Evolutionary conservation across 2,797 vertebrate genomes (phyloP).

Genomic region (Urosaurus nigricauda): DNA sequence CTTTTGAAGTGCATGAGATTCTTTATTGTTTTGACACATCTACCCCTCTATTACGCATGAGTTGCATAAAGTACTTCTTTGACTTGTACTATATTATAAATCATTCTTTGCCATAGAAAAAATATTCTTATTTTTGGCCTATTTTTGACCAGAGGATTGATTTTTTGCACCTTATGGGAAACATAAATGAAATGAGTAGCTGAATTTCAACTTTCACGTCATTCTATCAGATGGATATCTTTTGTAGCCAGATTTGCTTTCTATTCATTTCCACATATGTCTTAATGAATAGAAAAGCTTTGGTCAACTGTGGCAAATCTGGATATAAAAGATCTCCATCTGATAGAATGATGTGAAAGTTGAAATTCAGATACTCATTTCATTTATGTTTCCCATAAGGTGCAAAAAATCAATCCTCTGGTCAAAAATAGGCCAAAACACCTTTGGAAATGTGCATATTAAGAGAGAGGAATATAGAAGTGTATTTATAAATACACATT

Average conservation of each 20-base stretch:
- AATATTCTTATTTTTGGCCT: background rate
- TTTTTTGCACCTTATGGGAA: background rate
- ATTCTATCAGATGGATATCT: too few relatives aligned
- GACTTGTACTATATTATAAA: too few relatives aligned
- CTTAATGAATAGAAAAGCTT: too few relatives aligned
- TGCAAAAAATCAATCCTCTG: too few relatives aligned
- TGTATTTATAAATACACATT: too few relatives aligned
- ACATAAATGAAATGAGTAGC: background rate
- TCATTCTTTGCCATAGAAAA: too few relatives aligned
- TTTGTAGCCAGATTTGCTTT: too few relatives aligned
- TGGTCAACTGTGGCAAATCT: too few relatives aligned
- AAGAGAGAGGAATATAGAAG: background rate
- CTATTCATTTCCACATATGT: too few relatives aligned
- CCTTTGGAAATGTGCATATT: background rate
- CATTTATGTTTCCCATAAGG: background rate
- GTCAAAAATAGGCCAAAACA: background rate
- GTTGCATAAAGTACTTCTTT: too few relatives aligned
- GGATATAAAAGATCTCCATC: too few relatives aligned
- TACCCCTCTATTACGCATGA: background rate
- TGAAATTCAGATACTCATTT: background rate
- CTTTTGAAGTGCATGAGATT: background rate
- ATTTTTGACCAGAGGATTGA: too few relatives aligned
- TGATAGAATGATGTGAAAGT: background rate
- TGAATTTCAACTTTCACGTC: background rate
- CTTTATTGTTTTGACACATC: background rate